These are phyloP conservation scores for Zaprionus capensis DNA, from an alignment of 1,140 invertebrate genomes.

Conservation along the genomic window DNA sequence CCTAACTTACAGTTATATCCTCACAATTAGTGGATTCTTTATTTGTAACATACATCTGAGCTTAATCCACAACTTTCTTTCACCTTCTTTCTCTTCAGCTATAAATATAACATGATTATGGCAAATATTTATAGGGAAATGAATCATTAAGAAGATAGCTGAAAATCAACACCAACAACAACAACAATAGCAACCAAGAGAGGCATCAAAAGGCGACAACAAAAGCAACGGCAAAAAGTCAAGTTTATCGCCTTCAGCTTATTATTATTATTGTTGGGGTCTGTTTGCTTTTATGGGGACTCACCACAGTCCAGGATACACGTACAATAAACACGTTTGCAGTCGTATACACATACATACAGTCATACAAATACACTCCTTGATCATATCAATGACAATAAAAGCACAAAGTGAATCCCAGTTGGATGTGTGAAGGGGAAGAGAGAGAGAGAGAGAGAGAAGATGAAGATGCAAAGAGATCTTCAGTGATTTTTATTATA, in stretches of 20 bases:
- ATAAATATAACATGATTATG: conserved; percentile 26
- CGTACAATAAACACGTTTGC: conserved; percentile 32
- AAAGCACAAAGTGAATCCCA: background rate
- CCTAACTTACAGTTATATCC: too few species aligned
- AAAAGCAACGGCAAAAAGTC: conserved; percentile 9
- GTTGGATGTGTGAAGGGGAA: background rate
- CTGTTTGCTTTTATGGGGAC: conserved; percentile 24
- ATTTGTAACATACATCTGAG: too few species aligned
- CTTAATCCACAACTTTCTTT: too few species aligned
- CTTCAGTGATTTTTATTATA: too few species aligned
- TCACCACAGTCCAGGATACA: conserved; percentile 24
- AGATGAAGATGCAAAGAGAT: too few species aligned
- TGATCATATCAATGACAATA: too few species aligned
- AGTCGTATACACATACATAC: background rate
- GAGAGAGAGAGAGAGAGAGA: too few species aligned
- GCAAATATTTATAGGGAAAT: conserved; percentile 29
- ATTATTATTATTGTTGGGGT: conserved; percentile 39
- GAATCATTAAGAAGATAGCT: conserved; percentile 34
- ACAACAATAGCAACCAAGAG: background rate
- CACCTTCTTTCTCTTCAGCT: background rate
- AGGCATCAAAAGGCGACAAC: background rate
- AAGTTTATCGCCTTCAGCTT: conserved; percentile 32
- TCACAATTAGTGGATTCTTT: too few species aligned
- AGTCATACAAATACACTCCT: background rate
- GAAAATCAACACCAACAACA: background rate